Conservation (phyloP, 92 coral and sea anemone genomes). For the Micromussa lordhowensis region DNA sequence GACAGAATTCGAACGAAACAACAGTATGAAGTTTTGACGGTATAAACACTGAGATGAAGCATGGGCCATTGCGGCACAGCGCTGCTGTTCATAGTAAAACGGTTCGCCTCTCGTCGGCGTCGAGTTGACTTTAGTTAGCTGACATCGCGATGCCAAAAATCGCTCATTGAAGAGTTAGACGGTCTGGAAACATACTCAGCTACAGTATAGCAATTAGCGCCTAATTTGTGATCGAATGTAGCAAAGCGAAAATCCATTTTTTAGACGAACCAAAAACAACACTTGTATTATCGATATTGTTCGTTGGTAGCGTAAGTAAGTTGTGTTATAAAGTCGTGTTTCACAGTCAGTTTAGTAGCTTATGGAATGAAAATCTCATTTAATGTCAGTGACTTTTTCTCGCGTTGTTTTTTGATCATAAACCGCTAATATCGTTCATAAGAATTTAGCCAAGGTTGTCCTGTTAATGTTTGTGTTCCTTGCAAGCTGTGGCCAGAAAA, state of each 20-base stretch:
- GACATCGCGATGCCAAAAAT: neutral
- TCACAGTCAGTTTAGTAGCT: neutral
- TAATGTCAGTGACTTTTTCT: neutral
- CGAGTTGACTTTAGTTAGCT: neutral
- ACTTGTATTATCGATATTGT: neutral
- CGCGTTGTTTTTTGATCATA: neutral
- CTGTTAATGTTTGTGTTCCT: neutral
- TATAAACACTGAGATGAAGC: neutral
- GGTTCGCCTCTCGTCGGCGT: neutral
- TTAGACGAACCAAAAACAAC: conserved; percentile 34
- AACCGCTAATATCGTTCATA: neutral
- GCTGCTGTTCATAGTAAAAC: neutral
- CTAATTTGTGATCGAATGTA: conserved; percentile 57
- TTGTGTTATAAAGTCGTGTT: neutral
- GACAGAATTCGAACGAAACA: conserved; percentile 72
- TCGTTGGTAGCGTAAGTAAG: neutral
- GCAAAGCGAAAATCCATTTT: conserved; percentile 21
- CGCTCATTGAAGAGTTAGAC: conserved; percentile 4
- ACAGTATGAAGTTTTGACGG: conserved; percentile 55
- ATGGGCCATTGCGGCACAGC: neutral
- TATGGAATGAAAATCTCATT: neutral
- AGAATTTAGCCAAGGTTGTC: neutral
- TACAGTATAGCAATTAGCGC: conserved; percentile 59
- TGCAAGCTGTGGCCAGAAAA: neutral
- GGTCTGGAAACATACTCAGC: conserved; percentile 16